A percentile compares a stretch with the other conserved stretches of the same genome.
Conservation (phyloP, 1,140 invertebrate species). For the Cotesia chilonis region DNA sequence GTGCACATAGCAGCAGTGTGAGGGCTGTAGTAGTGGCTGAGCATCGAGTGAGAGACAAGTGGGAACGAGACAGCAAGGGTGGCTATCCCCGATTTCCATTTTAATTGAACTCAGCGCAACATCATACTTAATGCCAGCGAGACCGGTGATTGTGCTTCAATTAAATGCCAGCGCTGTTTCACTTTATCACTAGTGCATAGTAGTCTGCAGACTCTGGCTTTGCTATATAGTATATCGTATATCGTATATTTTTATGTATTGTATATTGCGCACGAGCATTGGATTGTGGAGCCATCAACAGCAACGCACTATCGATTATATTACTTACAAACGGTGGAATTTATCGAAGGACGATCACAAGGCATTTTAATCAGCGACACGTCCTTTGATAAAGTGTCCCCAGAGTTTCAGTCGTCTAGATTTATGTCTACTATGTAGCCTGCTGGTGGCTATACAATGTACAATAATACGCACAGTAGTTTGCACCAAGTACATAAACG, state of each 20-base stretch:
- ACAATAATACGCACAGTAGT: too few relatives aligned
- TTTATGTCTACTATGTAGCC: neutral
- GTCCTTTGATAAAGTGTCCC: constrained; percentile 25
- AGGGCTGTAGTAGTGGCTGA: too few relatives aligned
- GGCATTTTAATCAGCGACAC: constrained; percentile 18
- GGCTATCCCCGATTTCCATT: constrained; percentile 61
- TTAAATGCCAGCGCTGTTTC: constrained; percentile 57
- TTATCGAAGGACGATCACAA: constrained; percentile 38
- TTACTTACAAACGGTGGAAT: constrained; percentile 43
- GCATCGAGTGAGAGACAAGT: constrained; percentile 25
- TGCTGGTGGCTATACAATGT: too few relatives aligned
- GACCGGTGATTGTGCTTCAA: constrained; percentile 53
- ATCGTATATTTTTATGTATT: too few relatives aligned
- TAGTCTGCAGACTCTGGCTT: constrained; percentile 33
- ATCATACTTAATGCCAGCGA: constrained; percentile 64
- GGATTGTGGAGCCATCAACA: constrained; percentile 35
- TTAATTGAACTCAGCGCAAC: constrained; percentile 65
- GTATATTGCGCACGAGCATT: constrained; percentile 42
- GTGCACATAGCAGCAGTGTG: neutral
- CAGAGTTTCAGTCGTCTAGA: neutral
- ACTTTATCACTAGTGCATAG: constrained; percentile 46
- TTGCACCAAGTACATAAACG: too few relatives aligned
- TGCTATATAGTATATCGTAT: too few relatives aligned
- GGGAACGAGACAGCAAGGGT: constrained; percentile 26
- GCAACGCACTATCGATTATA: constrained; percentile 34